phyloP scores from a whole-genome alignment of 2,888 invertebrate genomes.

The Habroteleia sp. region DNA sequence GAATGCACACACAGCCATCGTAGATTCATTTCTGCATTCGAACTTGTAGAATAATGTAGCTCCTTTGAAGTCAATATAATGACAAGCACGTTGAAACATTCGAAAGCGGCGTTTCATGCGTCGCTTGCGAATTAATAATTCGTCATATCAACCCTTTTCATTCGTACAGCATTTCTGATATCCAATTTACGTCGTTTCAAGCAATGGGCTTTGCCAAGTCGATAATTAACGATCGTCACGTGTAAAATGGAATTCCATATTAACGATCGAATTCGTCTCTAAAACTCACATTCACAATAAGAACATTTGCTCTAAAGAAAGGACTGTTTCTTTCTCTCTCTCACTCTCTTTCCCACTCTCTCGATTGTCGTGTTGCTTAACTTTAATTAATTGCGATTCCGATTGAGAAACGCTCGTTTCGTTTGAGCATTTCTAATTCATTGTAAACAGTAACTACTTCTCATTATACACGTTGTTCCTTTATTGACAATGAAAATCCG shows the following conservation, averaged over 20 bases:
- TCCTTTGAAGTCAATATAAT: conserved; percentile 37
- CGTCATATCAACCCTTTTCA: conserved; percentile 52
- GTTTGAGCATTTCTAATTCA: conserved; percentile 3
- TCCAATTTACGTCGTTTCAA: conserved; percentile 47
- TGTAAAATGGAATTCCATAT: conserved; percentile 38
- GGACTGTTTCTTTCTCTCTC: conserved; percentile 12
- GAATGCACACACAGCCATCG: conserved; percentile 17
- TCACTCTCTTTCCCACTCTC: too few relatives aligned
- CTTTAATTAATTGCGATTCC: conserved; percentile 1
- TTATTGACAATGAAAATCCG: too few relatives aligned
- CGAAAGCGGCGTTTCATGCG: conserved; percentile 43
- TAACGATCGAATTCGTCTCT: conserved; percentile 27
- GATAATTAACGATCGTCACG: conserved; percentile 46
- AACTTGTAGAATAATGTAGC: conserved; percentile 42
- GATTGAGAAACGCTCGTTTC: not conserved
- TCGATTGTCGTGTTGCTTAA: conserved; percentile 7
- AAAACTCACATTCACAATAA: conserved; percentile 35
- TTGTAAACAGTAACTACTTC: not conserved
- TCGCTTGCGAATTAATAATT: conserved; percentile 50
- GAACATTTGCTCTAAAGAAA: conserved; percentile 11
- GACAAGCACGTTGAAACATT: conserved; percentile 30
- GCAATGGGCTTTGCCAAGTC: conserved; percentile 14
- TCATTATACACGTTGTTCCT: not conserved
- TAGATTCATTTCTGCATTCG: conserved; percentile 35
- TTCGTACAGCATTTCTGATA: conserved; percentile 38